Evolutionary conservation across 2,888 invertebrate species (phyloP).

Genomic region (Stenotaenia linearis): DNA sequence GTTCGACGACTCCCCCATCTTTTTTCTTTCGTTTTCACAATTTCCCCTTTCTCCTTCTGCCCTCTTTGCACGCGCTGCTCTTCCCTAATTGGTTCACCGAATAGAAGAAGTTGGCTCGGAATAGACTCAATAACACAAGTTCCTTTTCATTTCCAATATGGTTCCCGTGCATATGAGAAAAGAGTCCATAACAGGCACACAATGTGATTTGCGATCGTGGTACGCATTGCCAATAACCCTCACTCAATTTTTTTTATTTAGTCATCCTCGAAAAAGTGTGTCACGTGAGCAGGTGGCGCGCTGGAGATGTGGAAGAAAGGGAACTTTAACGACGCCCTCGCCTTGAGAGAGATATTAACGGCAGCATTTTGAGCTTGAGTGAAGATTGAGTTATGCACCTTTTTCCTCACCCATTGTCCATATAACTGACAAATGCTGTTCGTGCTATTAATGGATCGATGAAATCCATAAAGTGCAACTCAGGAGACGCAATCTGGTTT

Average conservation of each 20-base stretch:
- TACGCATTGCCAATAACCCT: slow-evolving; percentile 6
- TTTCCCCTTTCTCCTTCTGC: background rate
- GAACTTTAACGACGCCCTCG: background rate
- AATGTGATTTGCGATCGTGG: slow-evolving; percentile 26
- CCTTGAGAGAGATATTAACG: slow-evolving; percentile 15
- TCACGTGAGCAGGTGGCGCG: slow-evolving; percentile 9
- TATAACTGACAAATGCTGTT: background rate
- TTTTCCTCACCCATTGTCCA: background rate
- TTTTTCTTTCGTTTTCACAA: background rate
- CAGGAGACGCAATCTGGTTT: background rate
- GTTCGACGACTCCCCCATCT: background rate
- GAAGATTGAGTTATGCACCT: slow-evolving; percentile 6
- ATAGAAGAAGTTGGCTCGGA: background rate
- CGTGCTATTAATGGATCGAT: background rate
- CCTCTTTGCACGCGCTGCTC: slow-evolving; percentile 22
- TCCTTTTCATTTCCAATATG: slow-evolving; percentile 26
- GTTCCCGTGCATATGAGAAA: background rate
- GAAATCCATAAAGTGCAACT: background rate
- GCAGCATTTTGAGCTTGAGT: background rate
- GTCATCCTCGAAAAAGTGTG: background rate
- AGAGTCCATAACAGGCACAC: background rate
- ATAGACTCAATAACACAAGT: slow-evolving; percentile 16
- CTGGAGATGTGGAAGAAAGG: background rate
- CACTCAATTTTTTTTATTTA: background rate
- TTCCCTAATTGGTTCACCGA: background rate